Conservation (phyloP, 2,113 vertebrate genomes). For the Merops nubicus region DNA sequence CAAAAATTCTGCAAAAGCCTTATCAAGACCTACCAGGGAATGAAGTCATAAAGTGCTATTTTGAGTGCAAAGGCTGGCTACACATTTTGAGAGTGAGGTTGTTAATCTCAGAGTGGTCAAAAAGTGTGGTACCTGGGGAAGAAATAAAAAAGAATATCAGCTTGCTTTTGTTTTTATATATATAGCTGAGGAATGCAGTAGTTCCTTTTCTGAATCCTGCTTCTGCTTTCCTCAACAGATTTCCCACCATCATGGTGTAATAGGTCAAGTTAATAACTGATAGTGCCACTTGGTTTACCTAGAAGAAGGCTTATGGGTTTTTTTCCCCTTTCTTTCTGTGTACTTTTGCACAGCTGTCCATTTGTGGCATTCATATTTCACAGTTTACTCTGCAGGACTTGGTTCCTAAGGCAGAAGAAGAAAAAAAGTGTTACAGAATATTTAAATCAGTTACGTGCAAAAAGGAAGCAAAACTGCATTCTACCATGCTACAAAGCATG, state of each 20-base stretch:
- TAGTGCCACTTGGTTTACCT: neutral
- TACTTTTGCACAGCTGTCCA: rapidly evolving
- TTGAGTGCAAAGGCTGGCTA: neutral
- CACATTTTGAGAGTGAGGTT: neutral
- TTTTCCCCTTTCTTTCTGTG: rapidly evolving
- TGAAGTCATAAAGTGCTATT: neutral
- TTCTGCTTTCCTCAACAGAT: slow-evolving; percentile 1
- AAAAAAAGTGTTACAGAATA: neutral
- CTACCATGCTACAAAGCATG: neutral
- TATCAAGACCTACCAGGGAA: neutral
- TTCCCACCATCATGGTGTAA: neutral
- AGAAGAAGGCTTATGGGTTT: rapidly evolving
- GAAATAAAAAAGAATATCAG: neutral
- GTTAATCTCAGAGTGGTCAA: slow-evolving; percentile 9
- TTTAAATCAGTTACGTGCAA: neutral
- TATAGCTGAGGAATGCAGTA: neutral
- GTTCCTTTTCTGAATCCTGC: neutral
- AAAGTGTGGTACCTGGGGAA: neutral
- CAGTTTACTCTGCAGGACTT: neutral
- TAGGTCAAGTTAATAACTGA: neutral
- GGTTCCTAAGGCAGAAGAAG: neutral
- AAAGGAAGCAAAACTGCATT: neutral
- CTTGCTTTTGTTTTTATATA: slow-evolving; percentile 5
- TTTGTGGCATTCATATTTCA: neutral
- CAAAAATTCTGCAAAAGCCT: neutral